phyloP scores from a whole-genome alignment of 2,113 vertebrate genomes.

The Petrocephalus microphthalmus region DNA sequence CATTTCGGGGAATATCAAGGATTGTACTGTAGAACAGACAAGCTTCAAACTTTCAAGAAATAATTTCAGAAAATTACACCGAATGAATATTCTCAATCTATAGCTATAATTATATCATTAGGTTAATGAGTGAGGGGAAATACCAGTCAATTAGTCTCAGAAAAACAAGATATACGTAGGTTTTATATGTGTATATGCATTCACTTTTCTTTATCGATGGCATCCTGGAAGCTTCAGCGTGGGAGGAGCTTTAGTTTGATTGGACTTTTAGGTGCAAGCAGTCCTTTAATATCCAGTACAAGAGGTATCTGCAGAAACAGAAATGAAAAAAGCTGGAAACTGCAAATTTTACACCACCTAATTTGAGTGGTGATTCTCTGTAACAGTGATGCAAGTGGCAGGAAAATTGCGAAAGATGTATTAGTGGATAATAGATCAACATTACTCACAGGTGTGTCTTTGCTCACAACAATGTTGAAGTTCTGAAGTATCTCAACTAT shows the following conservation, averaged over 20 bases:
- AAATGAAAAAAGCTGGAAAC: neutral
- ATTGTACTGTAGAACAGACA: no score
- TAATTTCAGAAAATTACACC: neutral
- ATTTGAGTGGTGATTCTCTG: neutral
- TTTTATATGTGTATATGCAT: constrained; percentile 22
- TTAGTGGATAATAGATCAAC: neutral
- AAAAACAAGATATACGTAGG: neutral
- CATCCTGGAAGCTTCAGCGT: constrained; percentile 31
- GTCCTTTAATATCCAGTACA: constrained; percentile 47
- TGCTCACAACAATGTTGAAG: constrained; percentile 63
- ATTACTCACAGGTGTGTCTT: constrained; percentile 66
- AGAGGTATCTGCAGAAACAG: constrained; percentile 54
- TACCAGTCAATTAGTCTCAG: neutral
- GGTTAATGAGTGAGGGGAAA: neutral
- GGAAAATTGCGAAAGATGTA: neutral
- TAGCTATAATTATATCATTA: neutral
- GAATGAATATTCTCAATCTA: neutral
- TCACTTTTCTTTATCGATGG: constrained; percentile 13
- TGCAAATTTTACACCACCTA: neutral
- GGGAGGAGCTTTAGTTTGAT: constrained; percentile 63
- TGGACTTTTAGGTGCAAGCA: constrained; percentile 59
- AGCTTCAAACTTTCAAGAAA: neutral
- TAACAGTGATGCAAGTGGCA: neutral
- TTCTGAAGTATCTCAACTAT: constrained; percentile 57
- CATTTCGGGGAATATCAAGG: no score